Conservation (phyloP, 2,113 vertebrate genomes). For the Caranx melampygus region DNA sequence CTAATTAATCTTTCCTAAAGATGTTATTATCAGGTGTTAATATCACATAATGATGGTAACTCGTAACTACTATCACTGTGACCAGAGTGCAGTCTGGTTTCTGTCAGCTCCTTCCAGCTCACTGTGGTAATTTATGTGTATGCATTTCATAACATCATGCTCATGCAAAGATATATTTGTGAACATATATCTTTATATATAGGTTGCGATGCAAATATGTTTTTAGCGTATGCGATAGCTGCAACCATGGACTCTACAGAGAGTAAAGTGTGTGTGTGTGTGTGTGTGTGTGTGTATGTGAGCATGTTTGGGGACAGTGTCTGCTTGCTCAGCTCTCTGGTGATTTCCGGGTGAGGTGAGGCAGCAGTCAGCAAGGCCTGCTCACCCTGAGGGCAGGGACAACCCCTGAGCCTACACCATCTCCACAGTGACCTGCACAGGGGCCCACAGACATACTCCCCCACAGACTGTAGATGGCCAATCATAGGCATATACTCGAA, state of each 20-base stretch:
- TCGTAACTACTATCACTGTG: not conserved
- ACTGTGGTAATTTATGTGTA: not conserved
- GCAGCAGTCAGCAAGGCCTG: conserved; percentile 41
- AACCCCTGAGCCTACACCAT: conserved; percentile 14
- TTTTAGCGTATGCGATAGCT: not conserved
- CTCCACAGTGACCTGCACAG: not conserved
- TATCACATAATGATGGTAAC: not conserved
- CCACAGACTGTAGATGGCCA: not conserved
- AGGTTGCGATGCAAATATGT: not conserved
- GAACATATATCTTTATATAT: not conserved
- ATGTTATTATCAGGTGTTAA: not conserved
- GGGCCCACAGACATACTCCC: not conserved
- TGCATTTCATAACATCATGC: conserved; percentile 1
- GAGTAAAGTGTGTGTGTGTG: not conserved
- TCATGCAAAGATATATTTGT: not conserved
- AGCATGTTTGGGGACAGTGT: not conserved
- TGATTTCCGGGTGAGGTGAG: conserved; percentile 19
- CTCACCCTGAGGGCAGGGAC: conserved; percentile 36
- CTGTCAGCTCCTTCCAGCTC: not conserved
- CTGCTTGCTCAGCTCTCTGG: conserved; percentile 32
- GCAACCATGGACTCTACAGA: not conserved
- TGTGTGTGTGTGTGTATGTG: not conserved
- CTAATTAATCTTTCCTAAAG: not conserved
- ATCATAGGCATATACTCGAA: not conserved
- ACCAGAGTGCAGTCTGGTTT: not conserved